Evolutionary conservation across 2,797 vertebrate species (phyloP).

Genomic region (Bradypus variegatus): DNA sequence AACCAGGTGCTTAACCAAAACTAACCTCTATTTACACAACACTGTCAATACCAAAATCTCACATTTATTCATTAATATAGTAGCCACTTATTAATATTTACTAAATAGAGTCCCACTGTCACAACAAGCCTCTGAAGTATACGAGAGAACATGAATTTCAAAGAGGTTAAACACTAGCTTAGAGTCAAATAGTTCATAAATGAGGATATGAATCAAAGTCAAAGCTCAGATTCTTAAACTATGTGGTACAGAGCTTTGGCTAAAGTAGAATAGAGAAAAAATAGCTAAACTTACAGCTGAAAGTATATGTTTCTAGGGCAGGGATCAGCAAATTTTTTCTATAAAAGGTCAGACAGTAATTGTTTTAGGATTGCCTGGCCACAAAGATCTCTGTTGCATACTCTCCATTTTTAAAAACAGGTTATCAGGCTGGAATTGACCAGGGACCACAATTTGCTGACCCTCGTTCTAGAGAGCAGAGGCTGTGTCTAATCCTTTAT

Average conservation of each 20-base stretch:
- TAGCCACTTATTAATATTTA: neutral
- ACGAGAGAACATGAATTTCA: neutral
- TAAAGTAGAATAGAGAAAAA: neutral
- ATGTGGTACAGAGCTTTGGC: neutral
- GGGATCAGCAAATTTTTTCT: neutral
- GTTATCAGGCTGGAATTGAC: too few species aligned
- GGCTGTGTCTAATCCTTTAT: too few species aligned
- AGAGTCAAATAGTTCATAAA: conserved; percentile 4
- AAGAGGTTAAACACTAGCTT: neutral
- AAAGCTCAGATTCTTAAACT: neutral
- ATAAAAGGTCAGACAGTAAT: neutral
- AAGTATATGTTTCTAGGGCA: neutral
- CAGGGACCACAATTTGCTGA: too few species aligned
- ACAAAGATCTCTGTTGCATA: neutral
- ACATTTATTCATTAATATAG: neutral
- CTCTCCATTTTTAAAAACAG: too few species aligned
- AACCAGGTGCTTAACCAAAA: neutral
- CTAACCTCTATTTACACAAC: neutral
- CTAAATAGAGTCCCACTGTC: neutral
- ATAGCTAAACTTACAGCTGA: neutral
- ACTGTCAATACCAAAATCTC: neutral
- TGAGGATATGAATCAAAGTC: neutral
- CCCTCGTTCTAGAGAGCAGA: too few species aligned
- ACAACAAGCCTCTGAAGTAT: neutral
- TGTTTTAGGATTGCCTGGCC: conserved; percentile 3